These are phyloP conservation scores for Alsophila aescularia DNA, from an alignment of 2,888 invertebrate genomes.

Conservation along the genomic window DNA sequence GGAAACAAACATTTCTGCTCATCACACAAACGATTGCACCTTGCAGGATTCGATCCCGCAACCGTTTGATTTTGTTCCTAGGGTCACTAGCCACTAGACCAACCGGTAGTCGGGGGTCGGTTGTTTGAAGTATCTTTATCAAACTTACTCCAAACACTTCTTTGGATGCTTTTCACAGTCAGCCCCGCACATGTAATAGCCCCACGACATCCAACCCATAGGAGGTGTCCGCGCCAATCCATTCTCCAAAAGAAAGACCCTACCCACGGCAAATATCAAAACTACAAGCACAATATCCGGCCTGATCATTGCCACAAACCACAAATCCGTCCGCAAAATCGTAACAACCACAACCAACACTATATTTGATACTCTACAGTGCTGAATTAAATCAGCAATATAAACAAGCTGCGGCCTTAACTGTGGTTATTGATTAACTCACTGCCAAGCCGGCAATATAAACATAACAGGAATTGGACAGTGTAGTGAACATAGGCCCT, in stretches of 20 bases:
- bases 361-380: slow-evolving; percentile 14
- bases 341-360: slow-evolving; percentile 8
- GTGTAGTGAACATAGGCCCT: too few species aligned
- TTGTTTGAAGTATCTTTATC: background rate
- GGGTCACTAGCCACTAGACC: too few species aligned
- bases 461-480: slow-evolving; percentile 16
- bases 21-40: too few species aligned
- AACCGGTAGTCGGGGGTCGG: too few species aligned
- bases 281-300: slow-evolving; percentile 27
- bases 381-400: slow-evolving; percentile 16
- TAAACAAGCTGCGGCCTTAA: slow-evolving; percentile 18
- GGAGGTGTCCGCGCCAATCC: slow-evolving; percentile 87
- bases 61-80: too few species aligned
- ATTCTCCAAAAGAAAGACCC: slow-evolving; percentile 80
- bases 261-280: slow-evolving; percentile 40
- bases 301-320: slow-evolving; percentile 11
- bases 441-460: slow-evolving; percentile 17
- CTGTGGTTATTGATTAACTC: too few species aligned
- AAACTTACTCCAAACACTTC: slow-evolving; percentile 86
- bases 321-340: slow-evolving; percentile 1
- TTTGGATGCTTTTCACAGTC: slow-evolving; percentile 85
- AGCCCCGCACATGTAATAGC: slow-evolving; percentile 86
- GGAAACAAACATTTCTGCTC: too few species aligned
- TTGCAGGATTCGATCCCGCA: too few species aligned
- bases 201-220: slow-evolving; percentile 91